Base-by-base conservation (phyloP, 2,888 invertebrate genomes). In the Neuroscelio doddi region DNA sequence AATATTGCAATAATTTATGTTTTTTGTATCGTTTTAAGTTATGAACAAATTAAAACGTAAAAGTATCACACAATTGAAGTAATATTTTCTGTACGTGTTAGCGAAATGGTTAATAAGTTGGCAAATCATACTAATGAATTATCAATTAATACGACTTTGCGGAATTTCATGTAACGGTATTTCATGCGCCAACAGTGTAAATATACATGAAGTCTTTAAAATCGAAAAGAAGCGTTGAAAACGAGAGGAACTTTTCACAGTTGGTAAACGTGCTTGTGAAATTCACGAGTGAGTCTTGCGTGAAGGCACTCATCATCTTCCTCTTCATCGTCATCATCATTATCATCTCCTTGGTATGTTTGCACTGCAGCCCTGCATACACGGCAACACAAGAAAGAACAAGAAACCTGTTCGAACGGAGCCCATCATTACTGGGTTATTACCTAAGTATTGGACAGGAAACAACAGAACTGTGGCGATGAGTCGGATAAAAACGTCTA, bases 361-460 rank as follows among this genome's bases (percentile, higher is more conserved):
- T 80, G 77, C 74, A 74, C 75, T 77, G 68, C 65, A 66, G 66
- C 68, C 51, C 68, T 62, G 50, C 47, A 56, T 29, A 57, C 69
- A 51, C 58, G 50, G 58, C 45, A 58, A 62, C 68, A 55, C 71
- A 58, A 51, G 45, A 70, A 62, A 71, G 62, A 64, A 71, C 74
- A 73, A 74, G 69, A 64, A 72, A 70, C 71, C 68, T 64, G 70
- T 71, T 75, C 72, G 74, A 76, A 72, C 73, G 65, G 72, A 74
- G 77, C 68, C 74, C 70, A 58, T 79, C 73, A 80, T 80, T 76
- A 80, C 74, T 66, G 72, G 77, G 77, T 80, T 81, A 81, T 81
- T 81, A 81, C 80, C 78, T 82, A 81, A 81, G 80, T 79, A 81
- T 79, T 78, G 70, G 70, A 63, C 70, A 70, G 67, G 69, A 71